Percentiles rank a stretch among this genome's conserved stretches.
These are phyloP conservation scores for Laticauda laticaudata DNA, from an alignment of 2,113 vertebrate species.

Conservation along the genomic window DNA sequence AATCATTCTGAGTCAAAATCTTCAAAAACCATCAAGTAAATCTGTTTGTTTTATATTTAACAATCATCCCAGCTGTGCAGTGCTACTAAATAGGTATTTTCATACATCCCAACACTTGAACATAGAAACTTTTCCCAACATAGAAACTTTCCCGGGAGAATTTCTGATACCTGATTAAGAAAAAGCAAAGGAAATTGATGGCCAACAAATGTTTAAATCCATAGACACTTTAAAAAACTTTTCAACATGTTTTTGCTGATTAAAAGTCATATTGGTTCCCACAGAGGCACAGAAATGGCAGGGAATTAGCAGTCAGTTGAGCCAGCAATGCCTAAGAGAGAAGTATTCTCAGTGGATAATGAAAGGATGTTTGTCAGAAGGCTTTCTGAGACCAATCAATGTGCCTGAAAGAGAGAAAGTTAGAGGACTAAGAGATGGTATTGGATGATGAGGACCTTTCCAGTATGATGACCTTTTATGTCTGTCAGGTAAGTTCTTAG, in stretches of 20 bases:
- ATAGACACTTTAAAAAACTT: neutral
- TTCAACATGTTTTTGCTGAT: neutral
- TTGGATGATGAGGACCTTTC: conserved; percentile 55
- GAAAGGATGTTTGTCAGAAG: conserved; percentile 13
- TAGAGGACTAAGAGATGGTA: conserved; percentile 48
- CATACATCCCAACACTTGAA: neutral
- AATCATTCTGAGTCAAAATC: neutral
- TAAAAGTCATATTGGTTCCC: neutral
- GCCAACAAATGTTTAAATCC: neutral
- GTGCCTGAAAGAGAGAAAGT: conserved; percentile 26
- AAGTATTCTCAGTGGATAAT: neutral
- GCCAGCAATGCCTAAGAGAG: neutral
- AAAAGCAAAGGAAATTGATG: neutral
- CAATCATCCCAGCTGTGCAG: neutral
- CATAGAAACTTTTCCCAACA: too few relatives aligned
- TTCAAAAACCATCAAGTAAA: neutral
- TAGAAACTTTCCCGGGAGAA: neutral
- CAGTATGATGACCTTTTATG: conserved; percentile 48
- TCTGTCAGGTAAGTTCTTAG: conserved; percentile 22
- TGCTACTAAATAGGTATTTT: neutral
- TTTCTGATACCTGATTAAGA: neutral
- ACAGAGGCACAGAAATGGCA: neutral
- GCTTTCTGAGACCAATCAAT: conserved; percentile 36
- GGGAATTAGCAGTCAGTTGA: neutral
- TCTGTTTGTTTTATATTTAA: neutral